Evolutionary conservation across 2,113 vertebrate species (phyloP), one percentile per base, ranked within the genome.

Genomic region (Phylloscopus trochiloides): DNA sequence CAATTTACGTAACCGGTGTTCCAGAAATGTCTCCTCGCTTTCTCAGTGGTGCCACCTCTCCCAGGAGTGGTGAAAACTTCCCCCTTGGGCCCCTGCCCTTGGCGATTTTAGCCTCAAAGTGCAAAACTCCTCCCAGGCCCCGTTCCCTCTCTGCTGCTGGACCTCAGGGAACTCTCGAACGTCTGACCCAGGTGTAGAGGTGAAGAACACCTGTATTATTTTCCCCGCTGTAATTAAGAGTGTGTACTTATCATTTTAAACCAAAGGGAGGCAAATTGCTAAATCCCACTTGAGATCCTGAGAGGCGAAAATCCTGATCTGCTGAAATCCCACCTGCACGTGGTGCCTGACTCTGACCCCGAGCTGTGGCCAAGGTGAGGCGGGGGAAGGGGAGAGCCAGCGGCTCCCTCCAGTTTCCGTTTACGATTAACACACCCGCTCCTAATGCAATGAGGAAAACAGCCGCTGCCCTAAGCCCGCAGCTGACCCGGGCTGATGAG

Each of bases 1-100:
- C 91, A 95, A 97, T 97, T 98, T 97, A 98, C 86, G 97, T 96
- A 98, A 98, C 95, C 62, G 61, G 12, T 7, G 80, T 97, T 98
- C 97, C 97, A 97, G 97, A 96, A 97, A 94, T 84, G 80, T 98
- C 96, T 96, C 92, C 85, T 51, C 1, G 0, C 40, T 38, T 84
- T 94, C 89, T 65, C 81, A 72, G 48, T 4, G 57, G 84, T 67
- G 77, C 93, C 92, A 90, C 93, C 78, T 83, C 77, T 59, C 40
- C 82, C 88, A 52, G 82, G 65, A 92, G 75, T 7, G 59, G 10
- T 25, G 70, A 71, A 70, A 93, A 86, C 55, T 88, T 76, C 40
- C 88, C 62, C 81, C 77, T 89, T 25, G 63, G 65, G 85, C 73
- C 70, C 34, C 50, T 68, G 7, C 55, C 42, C 48, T 67, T 14